Base-by-base conservation (phyloP, 2,797 vertebrate genomes). In the Scolopax rusticola region DNA sequence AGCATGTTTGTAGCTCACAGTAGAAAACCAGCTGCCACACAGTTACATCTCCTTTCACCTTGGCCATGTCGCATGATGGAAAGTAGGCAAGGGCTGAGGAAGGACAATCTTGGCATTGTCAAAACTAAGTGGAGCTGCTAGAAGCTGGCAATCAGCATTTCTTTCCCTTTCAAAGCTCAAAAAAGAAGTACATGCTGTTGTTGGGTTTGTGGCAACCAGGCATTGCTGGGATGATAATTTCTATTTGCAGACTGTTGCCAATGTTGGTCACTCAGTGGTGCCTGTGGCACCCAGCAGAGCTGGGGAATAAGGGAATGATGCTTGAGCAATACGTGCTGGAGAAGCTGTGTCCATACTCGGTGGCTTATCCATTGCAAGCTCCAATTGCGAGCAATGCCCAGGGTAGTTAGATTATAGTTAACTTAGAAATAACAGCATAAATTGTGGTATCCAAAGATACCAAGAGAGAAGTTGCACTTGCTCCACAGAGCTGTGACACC, bases 1-100 rank as follows among this genome's bases (percentile, higher is more conserved):
- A 70, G 12, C 10, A 23, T 0, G 0, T 38, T n/a, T 13, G 9
- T 30, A 78, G 50, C 10, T 36, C 16, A 14, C 23, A 32, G 12
- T 11, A 30, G n/a, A 59, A 86, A 73, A 89, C 7, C 21, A 77
- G 27, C 57, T 74, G n/a, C 30, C 27, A 6, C 28, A 16, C 12
- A 12, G 23, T 56, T 80, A 70, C 5, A 8, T 17, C 15, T 70
- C 50, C 43, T 50, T 48, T 56, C 5, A 6, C 23, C 32, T 67
- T 27, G 33, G 36, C 12, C 38, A 6, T 6, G 2, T 12, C 74
- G 38, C 6, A 2, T 19, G 8, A 8, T 59, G 15, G 28, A 33
- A 89, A 75, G 54, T 3, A n/a, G 11, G 3, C 40, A 91, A 86
- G 77, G 40, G 17, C 43, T 60, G 40, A 13, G 6, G 32, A 67